Percentiles rank a stretch among this genome's conserved stretches.
These are phyloP conservation scores for Clarias platycephalus DNA, from an alignment of 2,797 vertebrate genomes.

Conservation along the genomic window DNA sequence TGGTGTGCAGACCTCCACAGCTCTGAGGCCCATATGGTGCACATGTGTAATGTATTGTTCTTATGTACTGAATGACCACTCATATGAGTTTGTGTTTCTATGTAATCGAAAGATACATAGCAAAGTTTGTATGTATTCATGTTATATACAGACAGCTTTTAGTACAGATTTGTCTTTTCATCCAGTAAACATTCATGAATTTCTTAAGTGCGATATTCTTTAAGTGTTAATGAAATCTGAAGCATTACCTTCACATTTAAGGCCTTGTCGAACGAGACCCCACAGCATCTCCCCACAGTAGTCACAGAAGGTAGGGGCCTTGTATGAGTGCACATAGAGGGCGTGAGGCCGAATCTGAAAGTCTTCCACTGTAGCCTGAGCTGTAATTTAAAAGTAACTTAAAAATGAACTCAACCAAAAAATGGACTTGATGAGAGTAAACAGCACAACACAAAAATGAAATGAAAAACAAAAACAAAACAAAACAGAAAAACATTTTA, in stretches of 20 bases:
- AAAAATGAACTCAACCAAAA: constrained; percentile 49
- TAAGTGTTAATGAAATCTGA: background rate
- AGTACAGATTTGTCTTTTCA: background rate
- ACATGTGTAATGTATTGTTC: constrained; percentile 23
- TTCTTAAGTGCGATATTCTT: background rate
- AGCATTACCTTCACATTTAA: constrained; percentile 93
- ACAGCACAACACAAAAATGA: constrained; percentile 35
- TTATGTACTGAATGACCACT: constrained; percentile 15
- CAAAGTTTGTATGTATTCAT: background rate
- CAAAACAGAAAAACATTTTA: constrained; percentile 34
- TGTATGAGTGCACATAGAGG: constrained; percentile 97
- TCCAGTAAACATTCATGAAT: background rate
- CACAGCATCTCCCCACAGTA: constrained; percentile 99
- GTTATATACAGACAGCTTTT: background rate
- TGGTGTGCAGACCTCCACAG: constrained; percentile 17
- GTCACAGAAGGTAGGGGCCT: constrained; percentile 97
- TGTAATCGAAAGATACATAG: background rate
- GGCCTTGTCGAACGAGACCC: constrained; percentile 94
- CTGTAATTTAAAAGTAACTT: constrained; percentile 71
- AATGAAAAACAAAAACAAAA: constrained; percentile 15
- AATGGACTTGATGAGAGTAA: constrained; percentile 40
- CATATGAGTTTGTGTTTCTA: background rate
- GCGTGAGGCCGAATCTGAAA: constrained; percentile 98
- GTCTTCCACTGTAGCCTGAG: constrained; percentile 95
- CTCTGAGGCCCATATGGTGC: constrained; percentile 19